Conservation (phyloP, 2,888 invertebrate species). For the Rhamnusium bicolor region DNA sequence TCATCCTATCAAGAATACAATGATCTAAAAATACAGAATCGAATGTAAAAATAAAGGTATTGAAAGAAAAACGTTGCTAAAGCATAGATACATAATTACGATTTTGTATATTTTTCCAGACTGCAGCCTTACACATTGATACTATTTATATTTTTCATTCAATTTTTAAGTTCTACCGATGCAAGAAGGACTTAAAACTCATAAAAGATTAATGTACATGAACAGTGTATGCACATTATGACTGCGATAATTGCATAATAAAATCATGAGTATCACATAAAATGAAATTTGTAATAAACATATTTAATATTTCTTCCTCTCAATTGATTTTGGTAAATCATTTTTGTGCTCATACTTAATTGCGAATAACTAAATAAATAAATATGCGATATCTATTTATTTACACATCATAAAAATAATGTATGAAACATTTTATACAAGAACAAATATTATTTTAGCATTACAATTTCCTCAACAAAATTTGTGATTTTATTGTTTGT, state of each 20-base stretch:
- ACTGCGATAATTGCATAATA: not conserved
- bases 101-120: not conserved
- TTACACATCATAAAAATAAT: not conserved
- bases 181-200: not conserved
- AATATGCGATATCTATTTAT: not conserved
- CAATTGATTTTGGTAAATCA: not conserved
- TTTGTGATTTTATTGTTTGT: no score
- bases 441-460: not conserved
- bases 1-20: not conserved
- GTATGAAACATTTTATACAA: not conserved
- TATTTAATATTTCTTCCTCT: not conserved
- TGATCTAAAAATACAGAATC: not conserved
- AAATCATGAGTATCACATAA: not conserved
- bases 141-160: not conserved
- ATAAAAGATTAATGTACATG: not conserved
- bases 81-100: not conserved
- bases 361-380: not conserved
- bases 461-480: no score
- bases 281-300: not conserved
- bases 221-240: not conserved
- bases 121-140: not conserved
- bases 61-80: not conserved
- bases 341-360: not conserved
- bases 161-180: not conserved
- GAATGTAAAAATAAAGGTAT: not conserved